Evolutionary conservation across 2,888 invertebrate species (phyloP).

Genomic region (Sminthurides aquaticus): DNA sequence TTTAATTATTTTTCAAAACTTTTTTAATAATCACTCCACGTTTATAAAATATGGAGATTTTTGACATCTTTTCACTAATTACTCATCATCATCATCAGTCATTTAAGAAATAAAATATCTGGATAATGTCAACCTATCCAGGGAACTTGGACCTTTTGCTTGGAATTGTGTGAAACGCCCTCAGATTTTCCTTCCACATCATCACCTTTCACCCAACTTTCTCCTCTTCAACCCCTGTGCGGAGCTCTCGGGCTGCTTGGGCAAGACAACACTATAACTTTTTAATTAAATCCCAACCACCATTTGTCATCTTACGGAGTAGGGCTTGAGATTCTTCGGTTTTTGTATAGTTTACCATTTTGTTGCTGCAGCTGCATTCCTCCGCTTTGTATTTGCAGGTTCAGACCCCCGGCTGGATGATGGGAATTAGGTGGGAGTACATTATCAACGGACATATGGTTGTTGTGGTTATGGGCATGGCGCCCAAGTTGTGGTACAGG

Average conservation of each 20-base stretch:
- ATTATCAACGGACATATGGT: not conserved
- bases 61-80: too few species aligned
- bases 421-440: not conserved
- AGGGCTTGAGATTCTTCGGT: slow-evolving; percentile 36
- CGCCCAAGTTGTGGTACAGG: not conserved
- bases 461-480: not conserved
- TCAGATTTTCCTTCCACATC: too few species aligned
- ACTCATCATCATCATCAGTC: too few species aligned
- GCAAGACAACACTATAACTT: not conserved
- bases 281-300: not conserved
- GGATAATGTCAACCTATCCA: too few species aligned
- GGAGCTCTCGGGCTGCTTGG: not conserved
- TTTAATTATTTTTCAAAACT: too few species aligned
- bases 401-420: not conserved
- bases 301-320: slow-evolving; percentile 17
- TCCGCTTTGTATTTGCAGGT: slow-evolving; percentile 11
- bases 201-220: too few species aligned
- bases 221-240: not conserved
- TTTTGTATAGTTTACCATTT: slow-evolving; percentile 32
- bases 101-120: too few species aligned
- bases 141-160: too few species aligned
- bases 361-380: not conserved
- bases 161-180: too few species aligned
- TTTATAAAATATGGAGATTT: too few species aligned
- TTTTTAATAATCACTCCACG: too few species aligned